phyloP scores from a whole-genome alignment of 2,797 vertebrate species.

The Schizopygopsis malacanthus region DNA sequence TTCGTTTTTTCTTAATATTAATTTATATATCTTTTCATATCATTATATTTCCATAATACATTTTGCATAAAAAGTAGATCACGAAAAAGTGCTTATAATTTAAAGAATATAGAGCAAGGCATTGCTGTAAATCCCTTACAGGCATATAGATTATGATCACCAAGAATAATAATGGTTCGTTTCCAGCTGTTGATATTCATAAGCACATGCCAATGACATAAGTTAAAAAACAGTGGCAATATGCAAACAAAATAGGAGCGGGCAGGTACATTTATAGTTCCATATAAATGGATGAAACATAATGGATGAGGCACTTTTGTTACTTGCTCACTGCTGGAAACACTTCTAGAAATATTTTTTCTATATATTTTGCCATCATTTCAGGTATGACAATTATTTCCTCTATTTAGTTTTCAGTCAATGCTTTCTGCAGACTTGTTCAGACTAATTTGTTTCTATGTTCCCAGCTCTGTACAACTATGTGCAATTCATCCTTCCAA shows the following conservation, averaged over 20 bases:
- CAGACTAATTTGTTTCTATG: neutral
- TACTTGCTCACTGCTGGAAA: neutral
- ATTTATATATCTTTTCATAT: too few species aligned
- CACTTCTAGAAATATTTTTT: neutral
- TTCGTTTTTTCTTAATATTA: neutral
- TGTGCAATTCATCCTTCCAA: slow-evolving; percentile 9
- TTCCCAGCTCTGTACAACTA: neutral
- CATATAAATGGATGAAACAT: neutral
- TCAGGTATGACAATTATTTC: neutral
- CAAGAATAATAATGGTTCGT: neutral
- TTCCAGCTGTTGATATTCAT: neutral
- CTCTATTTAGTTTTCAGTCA: neutral
- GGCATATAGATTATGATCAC: neutral
- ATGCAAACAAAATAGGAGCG: neutral
- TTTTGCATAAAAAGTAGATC: neutral
- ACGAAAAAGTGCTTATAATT: too few species aligned
- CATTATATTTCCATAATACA: too few species aligned
- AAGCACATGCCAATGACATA: neutral
- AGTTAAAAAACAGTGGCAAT: neutral
- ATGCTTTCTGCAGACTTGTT: neutral
- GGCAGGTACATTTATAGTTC: neutral
- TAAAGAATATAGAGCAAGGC: too few species aligned
- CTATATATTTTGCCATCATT: neutral
- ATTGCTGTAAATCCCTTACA: neutral
- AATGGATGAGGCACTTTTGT: neutral